Base-by-base conservation (phyloP, 2,797 vertebrate species). In the Eospalax fontanierii region DNA sequence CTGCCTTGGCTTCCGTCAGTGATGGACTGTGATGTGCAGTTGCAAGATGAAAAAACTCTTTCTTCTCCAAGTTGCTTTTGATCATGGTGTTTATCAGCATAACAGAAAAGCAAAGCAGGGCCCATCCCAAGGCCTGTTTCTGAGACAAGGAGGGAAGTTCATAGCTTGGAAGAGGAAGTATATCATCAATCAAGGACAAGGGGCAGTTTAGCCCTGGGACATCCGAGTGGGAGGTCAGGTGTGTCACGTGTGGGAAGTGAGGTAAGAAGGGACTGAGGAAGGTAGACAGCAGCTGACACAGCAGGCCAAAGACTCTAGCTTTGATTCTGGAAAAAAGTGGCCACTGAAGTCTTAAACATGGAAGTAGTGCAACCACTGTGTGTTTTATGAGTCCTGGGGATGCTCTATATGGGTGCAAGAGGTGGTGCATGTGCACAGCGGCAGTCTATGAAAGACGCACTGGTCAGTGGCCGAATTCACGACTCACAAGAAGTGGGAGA, bases 371-470 rank as follows among this genome's bases (percentile, higher is more conserved):
- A 15, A 16, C 35, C 33, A 2, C 22, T 38, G 14, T 12, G 24
- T 0, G 0, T 70, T 14, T 79, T 24, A 3, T 40, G 0, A 1
- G 50, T 40, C 79, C 83, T 26, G 40, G 80, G 68, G 28, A 26
- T 19, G 0, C 26, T 26, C n/a, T 1, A 35, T 33, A 35, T 4
- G 15, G 59, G 22, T 10, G 24, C 22, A 28, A 14, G 54, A 0
- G 1, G 35, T 0, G 0, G 19, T 6, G n/a, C 19, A 43, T 0
- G 1, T 5, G 15, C 15, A 4, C n/a, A 61, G n/a, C n/a, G n/a
- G 1, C 12, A 81, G n/a, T 2, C 19, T 8, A 50, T 15, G 15
- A 54, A 59, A 38, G 38, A 22, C 0, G 9, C 22, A 71, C 4
- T 86, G 35, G 70, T 35, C 59, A 16, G 2, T 3, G 57, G 46